A percentile compares a stretch with the other conserved stretches of the same genome.
Conservation (phyloP, 2,113 vertebrate species). For the rat (Rattus norvegicus) region DNA sequence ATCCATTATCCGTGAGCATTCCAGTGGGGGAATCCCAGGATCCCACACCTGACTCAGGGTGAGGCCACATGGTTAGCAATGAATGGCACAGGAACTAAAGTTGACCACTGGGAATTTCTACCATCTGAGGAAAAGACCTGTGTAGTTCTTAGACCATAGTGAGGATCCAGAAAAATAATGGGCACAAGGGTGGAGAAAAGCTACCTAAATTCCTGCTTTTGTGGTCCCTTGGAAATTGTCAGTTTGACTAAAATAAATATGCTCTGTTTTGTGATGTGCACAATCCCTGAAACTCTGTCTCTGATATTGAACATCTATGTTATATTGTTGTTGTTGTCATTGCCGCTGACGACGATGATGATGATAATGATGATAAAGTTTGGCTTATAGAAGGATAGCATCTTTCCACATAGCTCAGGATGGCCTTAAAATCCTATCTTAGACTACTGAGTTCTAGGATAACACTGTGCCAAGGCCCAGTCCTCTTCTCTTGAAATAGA, state of each 20-base stretch:
- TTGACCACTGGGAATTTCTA: not conserved
- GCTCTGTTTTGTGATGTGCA: fast-evolving
- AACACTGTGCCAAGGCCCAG: no score
- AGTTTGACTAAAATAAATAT: not conserved
- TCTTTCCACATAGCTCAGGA: not conserved
- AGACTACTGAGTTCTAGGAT: not conserved
- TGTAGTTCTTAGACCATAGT: not conserved
- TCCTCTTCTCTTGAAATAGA: no score
- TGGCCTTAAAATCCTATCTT: not conserved
- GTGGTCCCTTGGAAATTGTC: no score
- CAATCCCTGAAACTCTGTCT: not conserved
- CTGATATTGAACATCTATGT: not conserved
- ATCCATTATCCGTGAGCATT: not conserved
- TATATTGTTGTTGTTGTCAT: not conserved
- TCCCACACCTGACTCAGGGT: not conserved
- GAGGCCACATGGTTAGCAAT: not conserved
- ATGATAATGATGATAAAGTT: no score
- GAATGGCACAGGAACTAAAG: not conserved
- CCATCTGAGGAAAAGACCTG: not conserved
- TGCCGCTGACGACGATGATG: no score
- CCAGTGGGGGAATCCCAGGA: no score
- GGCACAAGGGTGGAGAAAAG: not conserved
- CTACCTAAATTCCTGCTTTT: no score
- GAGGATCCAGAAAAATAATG: not conserved
- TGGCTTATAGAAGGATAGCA: not conserved